A percentile compares a stretch with the other conserved stretches of the same genome.
Conservation (phyloP, 2,113 vertebrate genomes). For the Oreocharis arfaki region DNA sequence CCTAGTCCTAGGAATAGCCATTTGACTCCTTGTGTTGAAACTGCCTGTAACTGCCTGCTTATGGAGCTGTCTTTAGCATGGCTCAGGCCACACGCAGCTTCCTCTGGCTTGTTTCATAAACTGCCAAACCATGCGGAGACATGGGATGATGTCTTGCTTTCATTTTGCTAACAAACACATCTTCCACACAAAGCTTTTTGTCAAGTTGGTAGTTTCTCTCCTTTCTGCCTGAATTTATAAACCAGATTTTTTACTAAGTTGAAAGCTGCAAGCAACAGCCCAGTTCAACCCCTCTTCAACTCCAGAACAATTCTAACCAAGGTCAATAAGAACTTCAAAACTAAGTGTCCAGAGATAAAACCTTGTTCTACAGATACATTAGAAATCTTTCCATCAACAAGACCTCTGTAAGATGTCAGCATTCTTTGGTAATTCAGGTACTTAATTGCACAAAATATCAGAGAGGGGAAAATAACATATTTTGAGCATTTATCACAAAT, state of each 20-base stretch:
- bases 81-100: slow-evolving; percentile 35
- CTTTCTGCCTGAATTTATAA: not conserved
- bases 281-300: not conserved
- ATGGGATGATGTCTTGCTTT: slow-evolving; percentile 19
- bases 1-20: slow-evolving; percentile 27
- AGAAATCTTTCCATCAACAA: not conserved
- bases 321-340: not conserved
- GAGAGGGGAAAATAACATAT: not conserved
- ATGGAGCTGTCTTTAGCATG: not conserved
- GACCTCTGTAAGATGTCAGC: not conserved
- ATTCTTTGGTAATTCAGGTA: not conserved
- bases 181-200: not conserved
- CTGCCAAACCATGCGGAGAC: not conserved
- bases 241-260: not conserved
- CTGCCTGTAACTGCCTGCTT: not conserved
- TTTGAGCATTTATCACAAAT: not conserved
- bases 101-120: slow-evolving; percentile 18
- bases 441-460: not conserved
- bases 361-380: not conserved
- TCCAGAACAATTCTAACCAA: not conserved
- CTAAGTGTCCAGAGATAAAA: not conserved
- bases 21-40: slow-evolving; percentile 35
- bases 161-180: slow-evolving; percentile 5
- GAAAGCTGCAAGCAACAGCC: not conserved
- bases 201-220: not conserved